Conservation (phyloP, 2,797 vertebrate genomes). For the Chaetophractus vellerosus region DNA sequence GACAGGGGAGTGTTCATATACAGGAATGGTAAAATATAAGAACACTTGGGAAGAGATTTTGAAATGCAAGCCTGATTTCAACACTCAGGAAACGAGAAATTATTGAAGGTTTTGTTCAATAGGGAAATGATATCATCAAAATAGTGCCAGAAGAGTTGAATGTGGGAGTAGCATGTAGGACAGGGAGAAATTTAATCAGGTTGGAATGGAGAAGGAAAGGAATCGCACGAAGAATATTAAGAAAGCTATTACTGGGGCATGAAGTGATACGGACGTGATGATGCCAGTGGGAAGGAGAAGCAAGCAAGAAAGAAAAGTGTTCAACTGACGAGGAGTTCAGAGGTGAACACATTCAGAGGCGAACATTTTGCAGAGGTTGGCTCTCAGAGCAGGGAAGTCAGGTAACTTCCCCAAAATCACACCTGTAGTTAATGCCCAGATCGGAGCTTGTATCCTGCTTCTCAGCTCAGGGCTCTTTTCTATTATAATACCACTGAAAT, state of each 20-base stretch:
- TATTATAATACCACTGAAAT: slow-evolving; percentile 19
- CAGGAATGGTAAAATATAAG: neutral
- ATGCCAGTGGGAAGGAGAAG: neutral
- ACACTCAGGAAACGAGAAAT: neutral
- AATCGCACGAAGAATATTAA: neutral
- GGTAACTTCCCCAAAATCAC: neutral
- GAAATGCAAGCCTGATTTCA: slow-evolving; percentile 15
- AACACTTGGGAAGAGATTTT: neutral
- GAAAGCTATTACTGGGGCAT: neutral
- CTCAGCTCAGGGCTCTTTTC: neutral
- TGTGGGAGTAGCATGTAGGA: neutral
- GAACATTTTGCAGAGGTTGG: neutral
- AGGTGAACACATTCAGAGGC: neutral
- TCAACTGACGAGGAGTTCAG: neutral
- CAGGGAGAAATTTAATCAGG: neutral
- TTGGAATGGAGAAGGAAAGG: neutral
- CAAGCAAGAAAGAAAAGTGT: too few species aligned
- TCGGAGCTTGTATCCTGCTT: neutral
- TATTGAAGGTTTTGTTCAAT: neutral
- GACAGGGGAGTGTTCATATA: neutral
- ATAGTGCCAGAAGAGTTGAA: neutral
- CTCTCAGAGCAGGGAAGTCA: neutral
- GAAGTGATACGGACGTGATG: too few species aligned
- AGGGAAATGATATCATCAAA: neutral
- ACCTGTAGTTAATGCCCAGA: neutral